Evolutionary conservation across 1,140 invertebrate species (phyloP).

Genomic region (Pseudomyrmex flavicornis): DNA sequence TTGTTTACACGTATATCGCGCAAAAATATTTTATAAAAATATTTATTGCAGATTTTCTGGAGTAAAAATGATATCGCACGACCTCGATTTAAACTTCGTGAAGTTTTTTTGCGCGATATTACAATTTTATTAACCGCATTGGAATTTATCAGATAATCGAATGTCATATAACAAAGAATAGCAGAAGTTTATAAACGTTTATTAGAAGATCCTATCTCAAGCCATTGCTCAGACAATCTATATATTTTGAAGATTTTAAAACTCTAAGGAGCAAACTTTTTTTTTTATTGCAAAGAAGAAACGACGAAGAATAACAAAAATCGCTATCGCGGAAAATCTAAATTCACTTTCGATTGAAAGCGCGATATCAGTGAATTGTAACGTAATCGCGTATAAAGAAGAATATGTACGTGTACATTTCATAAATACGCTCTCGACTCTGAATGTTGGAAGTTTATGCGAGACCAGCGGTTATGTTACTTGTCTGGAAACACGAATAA

Average conservation of each 20-base stretch:
- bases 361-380: too few species aligned
- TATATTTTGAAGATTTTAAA: not conserved
- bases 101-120: not conserved
- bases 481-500: conserved; percentile 1
- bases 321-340: too few species aligned
- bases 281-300: too few species aligned
- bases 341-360: too few species aligned
- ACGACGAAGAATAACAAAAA: too few species aligned
- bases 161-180: not conserved
- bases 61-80: too few species aligned
- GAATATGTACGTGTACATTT: too few species aligned
- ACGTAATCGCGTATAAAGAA: too few species aligned
- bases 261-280: not conserved
- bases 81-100: not conserved
- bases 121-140: conserved; percentile 12
- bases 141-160: conserved; percentile 15
- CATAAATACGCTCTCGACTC: not conserved
- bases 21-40: too few species aligned
- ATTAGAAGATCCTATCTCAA: not conserved
- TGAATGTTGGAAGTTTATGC: not conserved
- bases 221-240: not conserved
- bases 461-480: not conserved
- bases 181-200: not conserved
- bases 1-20: too few species aligned
- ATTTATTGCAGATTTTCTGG: too few species aligned